Conservation (phyloP, 1,140 invertebrate species). For the Aradophagus sp. region DNA sequence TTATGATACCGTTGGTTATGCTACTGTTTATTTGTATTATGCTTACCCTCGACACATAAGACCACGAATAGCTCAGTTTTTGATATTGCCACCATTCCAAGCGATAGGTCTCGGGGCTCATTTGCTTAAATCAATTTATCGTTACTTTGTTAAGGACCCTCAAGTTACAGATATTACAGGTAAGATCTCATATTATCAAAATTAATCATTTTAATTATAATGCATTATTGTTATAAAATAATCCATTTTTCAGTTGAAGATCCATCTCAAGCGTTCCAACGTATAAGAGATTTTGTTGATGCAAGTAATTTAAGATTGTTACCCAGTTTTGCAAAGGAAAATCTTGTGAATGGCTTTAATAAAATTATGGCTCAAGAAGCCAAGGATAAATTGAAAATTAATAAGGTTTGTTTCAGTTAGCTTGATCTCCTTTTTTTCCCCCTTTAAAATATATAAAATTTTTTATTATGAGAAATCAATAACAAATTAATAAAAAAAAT, state of each 20-base stretch:
- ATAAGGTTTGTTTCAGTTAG: conserved; percentile 74
- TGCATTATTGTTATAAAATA: too few relatives aligned
- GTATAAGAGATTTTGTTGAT: conserved; percentile 93
- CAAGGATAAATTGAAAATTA: conserved; percentile 84
- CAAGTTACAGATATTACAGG: conserved; percentile 91
- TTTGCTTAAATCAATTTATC: conserved; percentile 86
- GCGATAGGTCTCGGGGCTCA: conserved; percentile 87
- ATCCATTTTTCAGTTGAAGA: conserved; percentile 89
- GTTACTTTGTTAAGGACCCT: conserved; percentile 80
- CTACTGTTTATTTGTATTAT: conserved; percentile 96
- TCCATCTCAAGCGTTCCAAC: conserved; percentile 91
- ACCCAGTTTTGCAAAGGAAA: conserved; percentile 79
- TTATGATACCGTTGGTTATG: conserved; percentile 91
- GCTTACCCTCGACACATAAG: conserved; percentile 90
- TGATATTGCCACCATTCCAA: conserved; percentile 93
- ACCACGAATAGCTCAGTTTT: conserved; percentile 92
- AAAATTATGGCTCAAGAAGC: conserved; percentile 87
- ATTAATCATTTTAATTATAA: too few relatives aligned
- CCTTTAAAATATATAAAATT: too few relatives aligned
- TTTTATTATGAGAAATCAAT: too few relatives aligned
- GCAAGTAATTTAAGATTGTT: conserved; percentile 83
- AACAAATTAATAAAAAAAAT: too few relatives aligned
- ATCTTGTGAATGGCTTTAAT: conserved; percentile 83
- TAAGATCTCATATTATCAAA: too few relatives aligned
- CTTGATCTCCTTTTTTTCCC: too few relatives aligned